Evolutionary conservation across 2,797 vertebrate species (phyloP), one percentile per base, ranked within the genome.

Genomic region (Emys orbicularis): DNA sequence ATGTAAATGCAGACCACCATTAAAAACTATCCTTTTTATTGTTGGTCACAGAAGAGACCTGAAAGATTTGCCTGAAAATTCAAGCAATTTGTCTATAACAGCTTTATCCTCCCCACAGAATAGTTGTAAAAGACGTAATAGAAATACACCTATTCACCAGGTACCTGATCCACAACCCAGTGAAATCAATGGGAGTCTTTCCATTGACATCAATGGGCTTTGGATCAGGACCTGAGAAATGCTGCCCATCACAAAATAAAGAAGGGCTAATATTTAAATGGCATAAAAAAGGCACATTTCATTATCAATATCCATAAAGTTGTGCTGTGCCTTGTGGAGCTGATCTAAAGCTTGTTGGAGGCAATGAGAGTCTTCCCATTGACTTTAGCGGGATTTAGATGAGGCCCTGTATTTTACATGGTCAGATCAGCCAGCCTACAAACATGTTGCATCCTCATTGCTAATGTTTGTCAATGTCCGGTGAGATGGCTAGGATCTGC

Each of bases 1-100:
- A 21, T 1, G 3, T 41, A 61, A 76, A 87, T 79, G 2, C 0
- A 76, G 68, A 59, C 3, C 0, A 1, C 21, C 5, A 68, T 5
- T 2, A 21, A 31, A 57, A 87, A 57, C 4, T 41, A 6, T 31
- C 19, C 1, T 65, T 57, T 37, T 83, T 31, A 49, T 81, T 54
- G 83, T 85, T 86, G 3, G 13, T 31, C 37, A 79, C 1, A 80
- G 3, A 53, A 82, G 1, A 91, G 81, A 82, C 61, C 12, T 29
- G 90, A 19, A 29, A 1, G 2, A 44, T 18, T 37, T 89, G 54
- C 5, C 31, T 21, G 25, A 50, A 90, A 88, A 86, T 27, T 8
- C 18, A 81, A 21, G 19, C 31, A 53, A 82, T 83, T 74, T 77
- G 12, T 53, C 34, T 34, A 0, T 5, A 37, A 29, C 37, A 7